Conservation (phyloP, 1,140 invertebrate species). For the Orchestia grillus region DNA sequence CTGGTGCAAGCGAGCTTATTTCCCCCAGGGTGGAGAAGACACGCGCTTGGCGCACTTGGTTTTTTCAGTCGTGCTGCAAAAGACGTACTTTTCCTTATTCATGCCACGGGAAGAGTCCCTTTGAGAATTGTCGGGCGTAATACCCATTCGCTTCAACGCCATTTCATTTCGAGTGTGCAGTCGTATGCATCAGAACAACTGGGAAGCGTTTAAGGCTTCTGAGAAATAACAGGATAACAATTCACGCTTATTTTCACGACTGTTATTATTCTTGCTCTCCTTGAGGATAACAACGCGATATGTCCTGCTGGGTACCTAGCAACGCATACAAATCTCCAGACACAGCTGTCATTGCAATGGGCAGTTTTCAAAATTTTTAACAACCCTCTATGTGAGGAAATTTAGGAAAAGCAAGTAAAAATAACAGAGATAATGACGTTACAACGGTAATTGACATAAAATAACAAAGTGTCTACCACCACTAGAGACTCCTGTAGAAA, state of each 20-base stretch:
- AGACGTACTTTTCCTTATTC: background rate
- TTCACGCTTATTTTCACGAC: background rate
- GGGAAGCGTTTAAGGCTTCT: background rate
- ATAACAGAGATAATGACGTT: no score
- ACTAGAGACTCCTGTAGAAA: no score
- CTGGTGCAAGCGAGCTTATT: background rate
- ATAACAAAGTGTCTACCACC: background rate
- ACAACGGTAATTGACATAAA: background rate
- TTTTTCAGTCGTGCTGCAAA: background rate
- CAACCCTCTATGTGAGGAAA: no score
- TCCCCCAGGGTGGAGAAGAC: background rate
- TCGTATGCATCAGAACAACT: background rate
- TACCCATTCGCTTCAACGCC: background rate
- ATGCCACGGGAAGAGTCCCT: background rate
- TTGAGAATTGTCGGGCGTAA: background rate
- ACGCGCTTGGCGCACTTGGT: background rate
- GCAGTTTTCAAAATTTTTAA: no score
- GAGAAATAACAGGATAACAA: background rate
- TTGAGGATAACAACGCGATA: background rate
- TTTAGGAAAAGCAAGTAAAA: no score
- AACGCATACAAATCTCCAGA: background rate
- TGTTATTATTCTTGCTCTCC: background rate
- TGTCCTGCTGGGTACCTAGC: background rate
- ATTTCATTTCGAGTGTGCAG: background rate
- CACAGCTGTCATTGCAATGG: no score